Percentiles rank a stretch among this genome's conserved stretches.
Evolutionary conservation across 2,113 vertebrate species (phyloP).

Genomic region (Spheniscus mendiculus): DNA sequence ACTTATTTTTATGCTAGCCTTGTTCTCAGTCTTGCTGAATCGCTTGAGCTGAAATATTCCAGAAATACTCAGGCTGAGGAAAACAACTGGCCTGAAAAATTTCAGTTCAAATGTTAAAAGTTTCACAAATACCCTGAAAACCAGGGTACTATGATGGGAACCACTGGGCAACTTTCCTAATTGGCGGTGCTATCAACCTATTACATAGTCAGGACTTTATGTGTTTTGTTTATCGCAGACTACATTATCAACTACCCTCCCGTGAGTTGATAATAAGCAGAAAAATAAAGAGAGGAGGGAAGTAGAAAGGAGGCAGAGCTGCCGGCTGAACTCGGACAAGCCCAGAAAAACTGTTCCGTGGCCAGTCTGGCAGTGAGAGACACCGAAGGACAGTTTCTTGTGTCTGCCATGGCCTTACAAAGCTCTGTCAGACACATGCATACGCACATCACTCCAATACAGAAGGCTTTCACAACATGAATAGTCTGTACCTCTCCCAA

Average conservation of each 20-base stretch:
- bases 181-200: background rate
- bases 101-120: background rate
- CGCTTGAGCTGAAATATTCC: background rate
- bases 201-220: background rate
- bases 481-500: background rate
- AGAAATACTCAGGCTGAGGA: background rate
- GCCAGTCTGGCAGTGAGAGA: background rate
- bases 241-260: background rate
- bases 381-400: background rate
- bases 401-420: background rate
- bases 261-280: background rate
- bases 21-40: background rate
- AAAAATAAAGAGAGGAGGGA: background rate
- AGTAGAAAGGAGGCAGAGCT: background rate
- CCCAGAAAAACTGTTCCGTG: background rate
- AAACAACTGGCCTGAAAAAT: background rate
- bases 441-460: fast-evolving
- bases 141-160: background rate
- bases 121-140: background rate
- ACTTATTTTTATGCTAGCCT: background rate
- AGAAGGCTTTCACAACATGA: background rate
- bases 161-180: background rate
- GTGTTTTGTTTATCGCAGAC: background rate
- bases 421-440: background rate
- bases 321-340: background rate